Evolutionary conservation across 2,797 vertebrate species (phyloP), one percentile per base, ranked within the genome.

Genomic region (Sebastes flavidus): DNA sequence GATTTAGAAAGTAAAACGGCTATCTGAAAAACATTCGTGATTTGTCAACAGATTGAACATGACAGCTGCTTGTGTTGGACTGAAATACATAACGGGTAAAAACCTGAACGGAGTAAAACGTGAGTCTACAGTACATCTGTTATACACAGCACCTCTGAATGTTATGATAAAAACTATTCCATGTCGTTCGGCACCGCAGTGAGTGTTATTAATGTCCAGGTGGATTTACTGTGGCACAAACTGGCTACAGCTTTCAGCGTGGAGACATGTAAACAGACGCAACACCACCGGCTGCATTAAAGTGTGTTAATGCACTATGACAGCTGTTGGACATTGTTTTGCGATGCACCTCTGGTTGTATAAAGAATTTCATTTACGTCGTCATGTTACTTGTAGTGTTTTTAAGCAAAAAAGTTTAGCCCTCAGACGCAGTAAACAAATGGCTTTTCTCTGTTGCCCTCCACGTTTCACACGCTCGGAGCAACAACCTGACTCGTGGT

Each of bases 331-430:
- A 81, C 75, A 65, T 75, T 36, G 66, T 80, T 80, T 82, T 75
- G 87, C 73, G 36, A 78, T 71, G 34, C 85, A 82, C 66, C 67
- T 63, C 75, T 69, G 52, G 71, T 83, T 81, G 77, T 84, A 82
- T 84, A 87, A 84, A 87, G 77, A 80, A 76, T 88, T 91, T 82
- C 63, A 81, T 90, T 84, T 81, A 82, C 63, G 65, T 86, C 29
- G 79, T 88, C 76, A 22, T 87, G 85, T 88, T 89, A 82, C 85
- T 87, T 86, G 77, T 98, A 97, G 97, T 98, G 97, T 97, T 97
- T 95, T 83, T 94, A 95, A 95, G 94, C 94, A 94, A 95, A 94
- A 91, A 90, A 89, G 94, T 94, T 94, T 91, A 94, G 93, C 93
- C 92, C 92, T 93, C 89, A 90, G 88, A 93, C 81, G 83, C 86